A percentile compares a stretch with the other conserved stretches of the same genome.
Conservation (phyloP, 2,113 vertebrate genomes). For the Hirundichthys speculiger region DNA sequence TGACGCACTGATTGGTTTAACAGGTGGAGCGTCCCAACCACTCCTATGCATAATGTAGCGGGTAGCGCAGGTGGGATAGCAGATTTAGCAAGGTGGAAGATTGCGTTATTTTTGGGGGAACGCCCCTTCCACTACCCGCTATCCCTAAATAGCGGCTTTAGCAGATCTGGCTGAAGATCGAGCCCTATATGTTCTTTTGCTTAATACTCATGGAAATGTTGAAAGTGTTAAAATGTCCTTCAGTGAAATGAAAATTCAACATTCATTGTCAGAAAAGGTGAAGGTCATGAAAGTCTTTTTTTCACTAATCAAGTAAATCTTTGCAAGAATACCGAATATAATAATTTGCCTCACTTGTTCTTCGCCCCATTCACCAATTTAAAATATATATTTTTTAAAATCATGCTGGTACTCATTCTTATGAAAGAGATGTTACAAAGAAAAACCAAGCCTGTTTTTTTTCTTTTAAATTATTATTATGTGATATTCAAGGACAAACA, state of each 20-base stretch:
- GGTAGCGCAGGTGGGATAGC: no score
- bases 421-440: neutral
- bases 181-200: no score
- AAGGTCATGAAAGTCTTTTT: slow-evolving; percentile 26
- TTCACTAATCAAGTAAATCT: slow-evolving; percentile 32
- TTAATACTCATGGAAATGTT: neutral
- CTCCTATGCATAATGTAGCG: no score
- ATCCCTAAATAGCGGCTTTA: no score
- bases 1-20: no score
- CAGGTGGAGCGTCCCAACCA: no score
- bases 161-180: no score
- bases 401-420: no score
- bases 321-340: slow-evolving; percentile 21
- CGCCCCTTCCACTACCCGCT: no score
- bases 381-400: no score
- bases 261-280: slow-evolving; percentile 24
- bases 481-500: slow-evolving; percentile 2
- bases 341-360: slow-evolving; percentile 21
- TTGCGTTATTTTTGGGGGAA: no score
- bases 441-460: slow-evolving; percentile 22
- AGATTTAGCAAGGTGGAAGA: no score
- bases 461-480: slow-evolving; percentile 6
- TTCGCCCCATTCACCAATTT: slow-evolving; percentile 2
- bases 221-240: slow-evolving; percentile 24
- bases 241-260: slow-evolving; percentile 15